A percentile compares a stretch with the other conserved stretches of the same genome.
phyloP scores from a whole-genome alignment of 1,140 invertebrate species.

The Mylabris phalerata region DNA sequence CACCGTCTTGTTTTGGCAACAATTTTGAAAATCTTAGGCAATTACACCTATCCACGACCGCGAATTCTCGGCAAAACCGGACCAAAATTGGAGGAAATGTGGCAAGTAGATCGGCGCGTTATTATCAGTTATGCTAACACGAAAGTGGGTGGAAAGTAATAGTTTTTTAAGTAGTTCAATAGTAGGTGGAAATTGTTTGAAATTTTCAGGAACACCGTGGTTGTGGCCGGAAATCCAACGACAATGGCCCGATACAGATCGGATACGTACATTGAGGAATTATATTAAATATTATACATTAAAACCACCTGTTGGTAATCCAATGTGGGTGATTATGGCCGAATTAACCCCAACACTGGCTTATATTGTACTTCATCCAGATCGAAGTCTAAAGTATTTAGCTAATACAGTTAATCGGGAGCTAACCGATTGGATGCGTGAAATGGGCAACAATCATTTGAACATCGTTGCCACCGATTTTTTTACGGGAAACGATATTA shows the following conservation, averaged over 20 bases:
- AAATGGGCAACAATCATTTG: constrained; percentile 51
- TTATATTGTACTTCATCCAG: constrained; percentile 52
- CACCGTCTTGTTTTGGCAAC: constrained; percentile 52
- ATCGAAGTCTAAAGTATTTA: constrained; percentile 57
- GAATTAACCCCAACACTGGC: constrained; percentile 64
- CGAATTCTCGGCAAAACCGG: constrained; percentile 43
- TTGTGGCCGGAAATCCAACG: constrained; percentile 63
- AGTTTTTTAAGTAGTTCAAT: background rate
- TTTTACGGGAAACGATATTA: constrained; percentile 66
- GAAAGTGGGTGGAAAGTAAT: constrained; percentile 22
- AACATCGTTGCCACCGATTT: constrained; percentile 71
- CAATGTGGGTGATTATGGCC: constrained; percentile 68
- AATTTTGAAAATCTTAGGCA: constrained; percentile 53
- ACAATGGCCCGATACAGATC: constrained; percentile 56
- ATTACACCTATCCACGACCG: constrained; percentile 44
- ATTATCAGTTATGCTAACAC: constrained; percentile 54
- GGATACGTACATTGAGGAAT: constrained; percentile 43
- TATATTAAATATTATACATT: constrained; percentile 49
- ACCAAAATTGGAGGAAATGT: constrained; percentile 54
- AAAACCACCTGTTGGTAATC: constrained; percentile 43
- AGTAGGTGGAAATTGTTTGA: background rate
- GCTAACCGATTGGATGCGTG: constrained; percentile 56
- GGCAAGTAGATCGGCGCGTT: constrained; percentile 50
- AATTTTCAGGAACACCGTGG: constrained; percentile 50
- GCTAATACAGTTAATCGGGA: constrained; percentile 62